These are phyloP conservation scores for Siniperca knerii DNA, from an alignment of 2,113 vertebrate genomes.

Conservation along the genomic window DNA sequence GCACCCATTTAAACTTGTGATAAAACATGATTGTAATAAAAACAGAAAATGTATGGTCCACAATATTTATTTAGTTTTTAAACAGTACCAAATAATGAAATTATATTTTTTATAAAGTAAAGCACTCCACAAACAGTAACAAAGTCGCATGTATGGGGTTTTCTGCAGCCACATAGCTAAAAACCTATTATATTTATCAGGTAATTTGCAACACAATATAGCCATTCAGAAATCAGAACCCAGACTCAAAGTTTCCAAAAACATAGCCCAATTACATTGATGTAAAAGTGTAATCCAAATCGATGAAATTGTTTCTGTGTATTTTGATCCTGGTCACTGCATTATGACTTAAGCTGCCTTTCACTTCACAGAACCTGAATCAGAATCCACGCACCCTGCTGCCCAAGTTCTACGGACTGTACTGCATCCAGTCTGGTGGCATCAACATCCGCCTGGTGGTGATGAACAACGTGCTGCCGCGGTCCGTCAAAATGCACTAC, in stretches of 20 bases:
- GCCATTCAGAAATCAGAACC: not conserved
- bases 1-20: too few relatives aligned
- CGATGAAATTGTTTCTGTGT: not conserved
- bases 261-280: not conserved
- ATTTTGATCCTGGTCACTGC: not conserved
- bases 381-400: constrained; percentile 86
- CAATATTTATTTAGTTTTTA: too few relatives aligned
- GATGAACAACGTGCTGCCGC: constrained; percentile 87
- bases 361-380: constrained; percentile 81
- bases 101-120: too few relatives aligned
- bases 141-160: not conserved
- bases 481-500: constrained; percentile 85
- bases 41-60: too few relatives aligned
- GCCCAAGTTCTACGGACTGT: constrained; percentile 86
- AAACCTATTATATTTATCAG: not conserved
- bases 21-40: not conserved
- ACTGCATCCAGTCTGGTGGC: constrained; percentile 86
- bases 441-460: constrained; percentile 87
- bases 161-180: not conserved
- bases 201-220: not conserved
- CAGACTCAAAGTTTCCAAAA: not conserved
- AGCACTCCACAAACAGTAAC: too few relatives aligned
- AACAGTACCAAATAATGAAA: too few relatives aligned
- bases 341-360: not conserved
- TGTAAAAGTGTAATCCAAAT: not conserved